A percentile compares a stretch with the other conserved stretches of the same genome.
Conservation (phyloP, 2,888 invertebrate genomes). For the Stramonita haemastoma region DNA sequence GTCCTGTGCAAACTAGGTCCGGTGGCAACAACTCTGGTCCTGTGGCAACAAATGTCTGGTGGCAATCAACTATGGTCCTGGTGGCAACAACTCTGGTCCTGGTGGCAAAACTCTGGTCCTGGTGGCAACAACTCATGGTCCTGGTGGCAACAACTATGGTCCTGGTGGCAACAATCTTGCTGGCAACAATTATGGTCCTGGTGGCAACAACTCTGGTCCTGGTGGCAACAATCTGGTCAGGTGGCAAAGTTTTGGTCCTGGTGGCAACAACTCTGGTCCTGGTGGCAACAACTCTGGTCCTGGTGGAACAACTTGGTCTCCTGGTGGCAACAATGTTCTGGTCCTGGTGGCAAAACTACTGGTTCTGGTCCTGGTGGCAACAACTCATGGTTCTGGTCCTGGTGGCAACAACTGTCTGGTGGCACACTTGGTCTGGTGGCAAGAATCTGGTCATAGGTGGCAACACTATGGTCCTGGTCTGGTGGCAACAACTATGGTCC, state of each 20-base stretch:
- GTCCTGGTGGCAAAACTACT: background rate
- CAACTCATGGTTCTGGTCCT: background rate
- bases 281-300: background rate
- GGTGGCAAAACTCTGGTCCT: slow-evolving; percentile 12
- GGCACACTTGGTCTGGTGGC: background rate
- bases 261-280: background rate
- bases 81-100: background rate
- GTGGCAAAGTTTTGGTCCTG: background rate
- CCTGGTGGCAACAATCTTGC: background rate
- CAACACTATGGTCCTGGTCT: background rate
- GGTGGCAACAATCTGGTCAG: background rate
- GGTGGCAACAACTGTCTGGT: background rate
- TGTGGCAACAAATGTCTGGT: background rate
- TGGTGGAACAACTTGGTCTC: background rate
- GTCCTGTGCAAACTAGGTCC: background rate
- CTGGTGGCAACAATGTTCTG: background rate
- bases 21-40: background rate
- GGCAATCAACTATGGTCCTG: background rate
- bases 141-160: background rate
- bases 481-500: background rate
- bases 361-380: background rate
- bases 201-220: background rate
- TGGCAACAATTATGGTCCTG: background rate
- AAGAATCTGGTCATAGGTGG: background rate
- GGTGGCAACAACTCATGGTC: background rate